A percentile compares a stretch with the other conserved stretches of the same genome.
These are phyloP conservation scores for Crotalus tigris DNA, from an alignment of 2,113 vertebrate genomes.

Conservation along the genomic window DNA sequence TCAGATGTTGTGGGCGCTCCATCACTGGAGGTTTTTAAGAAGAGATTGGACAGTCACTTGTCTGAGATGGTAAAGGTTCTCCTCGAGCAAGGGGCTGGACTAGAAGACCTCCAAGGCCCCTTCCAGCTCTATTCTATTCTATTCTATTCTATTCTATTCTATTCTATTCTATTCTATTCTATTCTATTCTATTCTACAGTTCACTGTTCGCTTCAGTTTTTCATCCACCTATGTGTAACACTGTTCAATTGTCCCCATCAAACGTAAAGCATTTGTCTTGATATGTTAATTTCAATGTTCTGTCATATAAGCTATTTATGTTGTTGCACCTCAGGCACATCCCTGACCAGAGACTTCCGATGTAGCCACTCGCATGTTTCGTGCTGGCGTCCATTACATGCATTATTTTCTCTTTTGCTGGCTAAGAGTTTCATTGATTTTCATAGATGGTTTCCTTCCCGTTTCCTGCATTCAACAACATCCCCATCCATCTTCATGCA, in stretches of 20 bases:
- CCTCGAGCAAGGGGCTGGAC: no score
- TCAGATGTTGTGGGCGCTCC: no score
- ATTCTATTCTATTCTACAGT: not conserved
- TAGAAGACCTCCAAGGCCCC: no score
- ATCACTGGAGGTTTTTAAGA: no score
- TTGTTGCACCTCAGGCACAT: not conserved
- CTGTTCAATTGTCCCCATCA: not conserved
- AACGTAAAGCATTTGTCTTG: not conserved
- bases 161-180: not conserved
- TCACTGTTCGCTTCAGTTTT: not conserved
- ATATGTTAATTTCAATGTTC: not conserved
- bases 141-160: no score
- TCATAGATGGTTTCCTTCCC: not conserved
- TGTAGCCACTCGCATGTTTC: not conserved
- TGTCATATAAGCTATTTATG: not conserved
- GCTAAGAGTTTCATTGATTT: not conserved
- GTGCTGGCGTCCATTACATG: not conserved
- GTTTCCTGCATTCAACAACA: not conserved
- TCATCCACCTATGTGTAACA: not conserved
- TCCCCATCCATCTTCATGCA: not conserved
- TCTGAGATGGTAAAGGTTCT: no score
- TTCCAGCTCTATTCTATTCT: no score
- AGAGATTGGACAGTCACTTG: no score
- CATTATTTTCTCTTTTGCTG: not conserved
- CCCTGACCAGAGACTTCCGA: not conserved